phyloP scores from a whole-genome alignment of 2,888 invertebrate genomes.

The Tiliacea aurago region DNA sequence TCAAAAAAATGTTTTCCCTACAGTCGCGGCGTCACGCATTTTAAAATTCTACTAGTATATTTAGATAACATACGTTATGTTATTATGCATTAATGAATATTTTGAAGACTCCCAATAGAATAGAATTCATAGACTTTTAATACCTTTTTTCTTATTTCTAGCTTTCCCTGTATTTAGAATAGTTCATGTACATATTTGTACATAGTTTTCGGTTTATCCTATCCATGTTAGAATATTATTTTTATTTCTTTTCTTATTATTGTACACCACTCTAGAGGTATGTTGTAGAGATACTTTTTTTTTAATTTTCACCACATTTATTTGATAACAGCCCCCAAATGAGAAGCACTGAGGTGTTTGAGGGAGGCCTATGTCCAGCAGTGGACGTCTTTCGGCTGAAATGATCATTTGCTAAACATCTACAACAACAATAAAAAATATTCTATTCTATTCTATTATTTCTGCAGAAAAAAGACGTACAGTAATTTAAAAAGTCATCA shows the following conservation, averaged over 20 bases:
- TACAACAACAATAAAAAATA: neutral
- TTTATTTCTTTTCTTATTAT: neutral
- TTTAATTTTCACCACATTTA: neutral
- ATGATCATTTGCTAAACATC: too few relatives aligned
- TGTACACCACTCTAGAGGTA: neutral
- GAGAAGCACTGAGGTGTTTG: too few relatives aligned
- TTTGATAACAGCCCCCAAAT: too few relatives aligned
- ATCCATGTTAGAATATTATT: neutral
- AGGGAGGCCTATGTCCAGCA: too few relatives aligned
- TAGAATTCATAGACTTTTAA: neutral
- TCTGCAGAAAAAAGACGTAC: neutral
- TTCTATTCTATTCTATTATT: too few relatives aligned
- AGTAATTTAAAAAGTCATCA: neutral
- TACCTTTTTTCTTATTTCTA: neutral
- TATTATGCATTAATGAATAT: neutral
- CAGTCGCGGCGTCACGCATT: too few relatives aligned
- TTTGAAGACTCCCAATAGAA: neutral
- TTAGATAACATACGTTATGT: neutral
- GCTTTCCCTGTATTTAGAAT: neutral
- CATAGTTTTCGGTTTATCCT: neutral
- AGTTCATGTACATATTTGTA: neutral
- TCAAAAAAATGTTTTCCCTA: too few relatives aligned
- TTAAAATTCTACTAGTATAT: neutral
- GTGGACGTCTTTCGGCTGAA: too few relatives aligned
- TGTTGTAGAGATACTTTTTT: neutral